Percentiles rank a stretch among this genome's conserved stretches.
phyloP scores from a whole-genome alignment of 2,888 invertebrate genomes.

The Ornithoptera alexandrae region DNA sequence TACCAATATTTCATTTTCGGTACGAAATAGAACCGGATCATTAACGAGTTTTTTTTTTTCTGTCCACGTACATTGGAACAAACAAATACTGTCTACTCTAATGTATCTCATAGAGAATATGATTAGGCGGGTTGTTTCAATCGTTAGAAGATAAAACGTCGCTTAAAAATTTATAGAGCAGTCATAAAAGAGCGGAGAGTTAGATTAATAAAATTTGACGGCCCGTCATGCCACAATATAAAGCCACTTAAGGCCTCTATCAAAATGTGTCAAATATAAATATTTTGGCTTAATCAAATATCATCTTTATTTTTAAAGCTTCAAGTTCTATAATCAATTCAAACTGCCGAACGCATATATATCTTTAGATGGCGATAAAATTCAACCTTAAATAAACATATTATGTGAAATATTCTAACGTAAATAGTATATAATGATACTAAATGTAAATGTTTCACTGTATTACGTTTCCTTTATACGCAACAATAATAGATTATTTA shows the following conservation, averaged over 20 bases:
- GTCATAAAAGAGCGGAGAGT: conserved; percentile 62
- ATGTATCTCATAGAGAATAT: conserved; percentile 67
- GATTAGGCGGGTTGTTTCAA: conserved; percentile 63
- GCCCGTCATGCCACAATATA: conserved; percentile 59
- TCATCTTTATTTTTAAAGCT: conserved; percentile 33
- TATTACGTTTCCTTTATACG: not conserved
- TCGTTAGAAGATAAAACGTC: conserved; percentile 67
- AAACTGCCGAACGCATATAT: conserved; percentile 26
- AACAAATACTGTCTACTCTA: conserved; percentile 50
- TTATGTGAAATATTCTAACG: conserved; percentile 30
- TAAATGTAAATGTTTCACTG: conserved; percentile 10
- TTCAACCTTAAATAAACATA: conserved; percentile 38
- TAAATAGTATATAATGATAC: conserved; percentile 9
- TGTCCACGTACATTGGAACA: conserved; percentile 50
- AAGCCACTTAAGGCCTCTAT: conserved; percentile 46
- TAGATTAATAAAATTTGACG: conserved; percentile 68
- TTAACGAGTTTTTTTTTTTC: conserved; percentile 55
- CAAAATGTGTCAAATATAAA: conserved; percentile 40
- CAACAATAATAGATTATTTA: not conserved
- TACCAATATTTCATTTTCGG: conserved; percentile 68
- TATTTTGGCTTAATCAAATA: conserved; percentile 28
- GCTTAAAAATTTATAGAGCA: conserved; percentile 70
- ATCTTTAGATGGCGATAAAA: conserved; percentile 32
- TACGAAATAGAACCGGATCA: conserved; percentile 61
- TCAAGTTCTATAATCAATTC: conserved; percentile 33